phyloP scores from a whole-genome alignment of 2,888 invertebrate species.

The Osedax fenrisi region DNA sequence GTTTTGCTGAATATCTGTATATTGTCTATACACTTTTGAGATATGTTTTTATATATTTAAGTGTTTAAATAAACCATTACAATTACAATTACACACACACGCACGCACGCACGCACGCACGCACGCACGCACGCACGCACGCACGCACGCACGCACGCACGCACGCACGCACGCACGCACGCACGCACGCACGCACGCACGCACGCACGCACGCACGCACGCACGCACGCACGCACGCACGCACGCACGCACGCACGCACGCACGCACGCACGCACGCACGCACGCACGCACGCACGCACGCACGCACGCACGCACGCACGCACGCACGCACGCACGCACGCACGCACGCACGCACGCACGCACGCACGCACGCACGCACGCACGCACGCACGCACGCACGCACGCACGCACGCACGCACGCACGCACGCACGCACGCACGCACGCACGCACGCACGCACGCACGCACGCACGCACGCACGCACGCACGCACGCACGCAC shows the following conservation, averaged over 20 bases:
- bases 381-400: conserved; percentile 58
- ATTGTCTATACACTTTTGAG: too few relatives aligned
- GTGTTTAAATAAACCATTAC: too few relatives aligned
- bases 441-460: conserved; percentile 52
- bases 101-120: conserved; percentile 29
- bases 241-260: conserved; percentile 86
- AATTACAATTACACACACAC: conserved; percentile 4
- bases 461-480: conserved; percentile 72
- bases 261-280: conserved; percentile 82
- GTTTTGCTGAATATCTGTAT: too few relatives aligned
- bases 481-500: conserved; percentile 24
- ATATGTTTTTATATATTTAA: too few relatives aligned
- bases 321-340: conserved; percentile 55
- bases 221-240: conserved; percentile 85
- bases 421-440: conserved; percentile 25
- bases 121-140: conserved; percentile 58
- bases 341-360: conserved; percentile 46
- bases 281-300: conserved; percentile 85
- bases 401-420: conserved; percentile 63
- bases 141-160: conserved; percentile 87
- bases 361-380: conserved; percentile 20
- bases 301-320: conserved; percentile 87
- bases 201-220: conserved; percentile 82
- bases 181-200: conserved; percentile 86
- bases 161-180: conserved; percentile 55